Evolutionary conservation across 1,140 invertebrate species (phyloP), one percentile per base, ranked within the genome.

Genomic region (Ptiloglossa arizonensis): DNA sequence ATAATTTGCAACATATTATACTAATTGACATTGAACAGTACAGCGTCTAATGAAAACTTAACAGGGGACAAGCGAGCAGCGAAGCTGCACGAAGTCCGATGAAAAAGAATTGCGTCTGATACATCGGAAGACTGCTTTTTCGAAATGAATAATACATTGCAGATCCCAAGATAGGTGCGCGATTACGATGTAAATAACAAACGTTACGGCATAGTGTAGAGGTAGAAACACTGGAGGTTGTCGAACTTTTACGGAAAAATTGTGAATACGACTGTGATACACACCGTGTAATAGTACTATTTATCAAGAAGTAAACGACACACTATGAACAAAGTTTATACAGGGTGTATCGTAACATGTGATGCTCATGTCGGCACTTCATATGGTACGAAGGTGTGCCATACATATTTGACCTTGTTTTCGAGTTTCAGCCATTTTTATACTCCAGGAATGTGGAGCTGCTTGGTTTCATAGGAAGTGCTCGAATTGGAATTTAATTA

Each of bases 81-180:
- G 35, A 44, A 32, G 29, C 6, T 35, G 29, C 29, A 44, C 22
- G 22, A 44, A 9, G 13, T 6, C 35, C 29, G 1, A n/a, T 3
- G 24, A 62, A 41, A 50, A 62, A 24, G 41, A 64, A 41, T 41
- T 8, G 24, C 35, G n/a, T 22, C n/a, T 24, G 64, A 63, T 46
- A 63, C 29, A 24, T 11, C 19, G 22, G 54, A n/a, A 27, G 27
- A 13, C 24, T 44, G 35, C 38, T 27, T 59, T 70, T 46, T 32
- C 8, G 8, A 44, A 27, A 64, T 73, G 71, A 73, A 73, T 73
- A 73, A 73, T 73, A 54, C 71, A 73, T 73, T 2, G 11, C 17
- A 41, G 59, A 64, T 71, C 13, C 32, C 2, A 0, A 44, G 67
- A 57, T 57, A 70, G n/a, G 1, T 24, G 35, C 13, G 8, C 56